Evolutionary conservation across 2,888 invertebrate genomes (phyloP).

Genomic region (Rotaria sp.): DNA sequence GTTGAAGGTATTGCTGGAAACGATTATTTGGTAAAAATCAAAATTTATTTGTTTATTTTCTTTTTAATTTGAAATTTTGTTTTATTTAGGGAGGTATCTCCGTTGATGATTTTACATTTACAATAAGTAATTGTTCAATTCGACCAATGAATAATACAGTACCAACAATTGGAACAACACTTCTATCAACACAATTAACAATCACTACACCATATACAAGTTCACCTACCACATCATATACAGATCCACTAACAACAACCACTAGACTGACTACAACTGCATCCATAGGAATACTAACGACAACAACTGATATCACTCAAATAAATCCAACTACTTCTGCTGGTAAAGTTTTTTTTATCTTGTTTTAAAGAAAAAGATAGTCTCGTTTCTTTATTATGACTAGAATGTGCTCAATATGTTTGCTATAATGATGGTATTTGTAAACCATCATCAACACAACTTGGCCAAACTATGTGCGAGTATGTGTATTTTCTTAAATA

Average conservation of each 20-base stretch:
- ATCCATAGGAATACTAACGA: neutral
- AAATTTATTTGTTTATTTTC: neutral
- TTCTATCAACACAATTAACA: neutral
- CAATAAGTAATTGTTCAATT: slow-evolving; percentile 27
- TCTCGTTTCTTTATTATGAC: neutral
- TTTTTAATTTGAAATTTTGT: neutral
- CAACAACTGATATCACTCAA: no score
- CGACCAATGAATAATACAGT: slow-evolving; percentile 18
- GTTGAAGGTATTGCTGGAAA: slow-evolving; percentile 17
- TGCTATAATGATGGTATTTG: neutral
- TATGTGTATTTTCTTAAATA: neutral
- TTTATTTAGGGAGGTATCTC: neutral
- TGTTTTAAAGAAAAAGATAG: no score
- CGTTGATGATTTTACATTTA: slow-evolving; percentile 28
- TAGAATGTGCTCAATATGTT: neutral
- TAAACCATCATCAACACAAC: neutral
- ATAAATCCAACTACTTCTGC: no score
- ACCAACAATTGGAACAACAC: neutral
- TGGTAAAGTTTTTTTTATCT: no score
- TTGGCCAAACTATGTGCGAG: neutral
- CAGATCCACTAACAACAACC: neutral
- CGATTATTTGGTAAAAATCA: neutral
- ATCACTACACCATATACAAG: neutral
- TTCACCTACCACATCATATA: neutral
- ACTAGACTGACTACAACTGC: neutral